These are phyloP conservation scores for Clarias batrachus DNA, from an alignment of 2,113 vertebrate genomes.

Conservation along the genomic window DNA sequence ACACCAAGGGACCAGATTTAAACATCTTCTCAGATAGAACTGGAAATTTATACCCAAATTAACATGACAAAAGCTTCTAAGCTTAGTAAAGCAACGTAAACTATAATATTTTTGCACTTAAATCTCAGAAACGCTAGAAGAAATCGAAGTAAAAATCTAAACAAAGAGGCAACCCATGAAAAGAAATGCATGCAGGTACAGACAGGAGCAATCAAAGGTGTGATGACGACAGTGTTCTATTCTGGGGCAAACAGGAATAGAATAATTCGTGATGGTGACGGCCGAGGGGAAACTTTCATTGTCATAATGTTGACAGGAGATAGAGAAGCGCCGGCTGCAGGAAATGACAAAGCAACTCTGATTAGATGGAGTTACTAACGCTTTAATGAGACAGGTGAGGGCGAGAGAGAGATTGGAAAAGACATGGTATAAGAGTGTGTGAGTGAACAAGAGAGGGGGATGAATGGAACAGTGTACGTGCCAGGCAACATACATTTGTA, in stretches of 20 bases:
- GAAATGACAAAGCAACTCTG: conserved; percentile 85
- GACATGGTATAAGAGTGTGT: conserved; percentile 39
- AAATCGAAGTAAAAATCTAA: not conserved
- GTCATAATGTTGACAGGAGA: conserved; percentile 89
- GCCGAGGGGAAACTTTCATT: conserved; percentile 73
- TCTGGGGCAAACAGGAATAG: conserved; percentile 48
- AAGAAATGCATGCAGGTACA: not conserved
- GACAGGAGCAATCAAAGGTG: conserved; percentile 42
- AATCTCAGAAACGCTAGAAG: not conserved
- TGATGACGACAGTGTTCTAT: conserved; percentile 42
- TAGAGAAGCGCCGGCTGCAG: conserved; percentile 74
- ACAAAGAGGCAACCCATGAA: not conserved
- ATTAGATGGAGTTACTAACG: conserved; percentile 74
- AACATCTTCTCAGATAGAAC: not conserved
- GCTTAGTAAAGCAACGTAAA: not conserved
- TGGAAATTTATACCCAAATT: not conserved
- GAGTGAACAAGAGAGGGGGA: conserved; percentile 54
- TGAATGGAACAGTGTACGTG: conserved; percentile 24
- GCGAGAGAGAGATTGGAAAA: conserved; percentile 51
- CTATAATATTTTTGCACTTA: not conserved
- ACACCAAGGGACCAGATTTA: not conserved
- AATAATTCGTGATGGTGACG: conserved; percentile 49
- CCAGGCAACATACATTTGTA: conserved; percentile 7
- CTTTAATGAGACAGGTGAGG: conserved; percentile 63
- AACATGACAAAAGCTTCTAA: not conserved